phyloP scores from a whole-genome alignment of 2,113 vertebrate genomes.

The Cnemophilus loriae region DNA sequence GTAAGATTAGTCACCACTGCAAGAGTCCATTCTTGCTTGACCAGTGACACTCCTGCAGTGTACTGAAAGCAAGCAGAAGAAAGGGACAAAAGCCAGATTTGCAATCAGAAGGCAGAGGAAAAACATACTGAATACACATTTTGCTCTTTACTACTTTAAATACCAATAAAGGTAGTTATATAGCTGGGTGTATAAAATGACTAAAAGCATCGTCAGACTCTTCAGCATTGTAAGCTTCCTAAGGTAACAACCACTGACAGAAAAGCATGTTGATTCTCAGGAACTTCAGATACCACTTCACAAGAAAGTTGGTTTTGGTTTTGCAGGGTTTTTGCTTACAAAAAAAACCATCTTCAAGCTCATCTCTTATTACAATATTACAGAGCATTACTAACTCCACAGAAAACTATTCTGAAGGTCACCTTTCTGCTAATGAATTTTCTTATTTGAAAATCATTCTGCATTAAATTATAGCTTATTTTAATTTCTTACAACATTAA shows the following conservation, averaged over 20 bases:
- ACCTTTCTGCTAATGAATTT: not conserved
- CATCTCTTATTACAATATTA: not conserved
- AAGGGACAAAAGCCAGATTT: not conserved
- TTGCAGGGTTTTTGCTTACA: not conserved
- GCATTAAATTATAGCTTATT: not conserved
- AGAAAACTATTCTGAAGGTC: not conserved
- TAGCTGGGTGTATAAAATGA: not conserved
- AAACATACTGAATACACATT: not conserved
- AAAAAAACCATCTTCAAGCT: not conserved
- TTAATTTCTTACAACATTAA: not conserved
- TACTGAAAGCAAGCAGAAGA: not conserved
- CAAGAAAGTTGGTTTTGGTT: not conserved
- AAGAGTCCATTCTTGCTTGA: not conserved
- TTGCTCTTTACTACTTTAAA: not conserved
- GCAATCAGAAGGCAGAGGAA: not conserved
- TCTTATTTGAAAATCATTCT: not conserved
- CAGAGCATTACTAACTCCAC: not conserved
- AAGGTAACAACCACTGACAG: not conserved
- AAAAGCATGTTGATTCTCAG: not conserved
- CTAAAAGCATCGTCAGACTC: not conserved
- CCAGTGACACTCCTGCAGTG: not conserved
- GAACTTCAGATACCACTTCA: not conserved
- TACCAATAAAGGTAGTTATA: not conserved
- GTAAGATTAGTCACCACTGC: not conserved
- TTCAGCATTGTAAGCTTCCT: not conserved